Evolutionary conservation across 1,140 invertebrate genomes (phyloP).

Genomic region (Temnothorax longispinosus): DNA sequence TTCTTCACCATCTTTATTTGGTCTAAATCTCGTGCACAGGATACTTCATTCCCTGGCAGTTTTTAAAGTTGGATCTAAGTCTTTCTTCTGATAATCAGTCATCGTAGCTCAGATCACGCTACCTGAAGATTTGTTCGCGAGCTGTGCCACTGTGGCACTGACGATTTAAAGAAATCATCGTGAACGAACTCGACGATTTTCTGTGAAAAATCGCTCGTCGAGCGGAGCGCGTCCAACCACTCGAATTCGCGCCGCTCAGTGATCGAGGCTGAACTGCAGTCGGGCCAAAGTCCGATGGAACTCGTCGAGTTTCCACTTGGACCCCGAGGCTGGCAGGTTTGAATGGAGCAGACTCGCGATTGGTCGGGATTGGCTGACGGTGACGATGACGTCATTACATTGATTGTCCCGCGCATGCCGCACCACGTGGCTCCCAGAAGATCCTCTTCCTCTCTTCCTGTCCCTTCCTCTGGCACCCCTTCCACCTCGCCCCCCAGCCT

Average conservation of each 20-base stretch:
- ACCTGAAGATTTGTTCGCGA: neutral
- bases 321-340: constrained; percentile 77
- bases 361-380: constrained; percentile 74
- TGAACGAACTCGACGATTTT: constrained; percentile 17
- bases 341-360: constrained; percentile 83
- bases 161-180: neutral
- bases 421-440: constrained; percentile 82
- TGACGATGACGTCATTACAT: constrained; percentile 85
- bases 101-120: neutral
- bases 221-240: constrained; percentile 53
- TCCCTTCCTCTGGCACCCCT: neutral
- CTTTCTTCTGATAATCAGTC: neutral
- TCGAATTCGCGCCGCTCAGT: constrained; percentile 79
- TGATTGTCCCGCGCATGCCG: constrained; percentile 84
- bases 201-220: constrained; percentile 51
- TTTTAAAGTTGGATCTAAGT: neutral
- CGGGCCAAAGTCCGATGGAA: constrained; percentile 81
- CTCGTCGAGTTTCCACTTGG: constrained; percentile 73
- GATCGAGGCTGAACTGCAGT: constrained; percentile 84
- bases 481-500: neutral
- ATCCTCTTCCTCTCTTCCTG: constrained; percentile 28
- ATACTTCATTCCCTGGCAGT: neutral
- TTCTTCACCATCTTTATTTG: neutral
- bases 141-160: neutral
- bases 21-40: constrained; percentile 5